Evolutionary conservation across 2,888 invertebrate species (phyloP).

Genomic region (Dicyrtomina minuta): DNA sequence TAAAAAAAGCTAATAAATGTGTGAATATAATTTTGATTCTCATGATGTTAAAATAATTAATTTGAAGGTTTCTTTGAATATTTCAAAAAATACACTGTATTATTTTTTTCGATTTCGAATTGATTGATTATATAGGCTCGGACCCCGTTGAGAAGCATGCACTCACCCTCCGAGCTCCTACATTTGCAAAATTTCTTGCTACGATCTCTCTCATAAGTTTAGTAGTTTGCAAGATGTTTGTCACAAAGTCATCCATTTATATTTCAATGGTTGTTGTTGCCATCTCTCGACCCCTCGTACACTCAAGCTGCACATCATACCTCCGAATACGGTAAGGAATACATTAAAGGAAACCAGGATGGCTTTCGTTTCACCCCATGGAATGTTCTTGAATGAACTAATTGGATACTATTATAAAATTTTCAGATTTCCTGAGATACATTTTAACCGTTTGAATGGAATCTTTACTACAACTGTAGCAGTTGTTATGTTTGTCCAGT

Average conservation of each 20-base stretch:
- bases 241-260: slow-evolving; percentile 51
- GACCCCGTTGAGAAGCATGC: slow-evolving; percentile 37
- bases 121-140: slow-evolving; percentile 22
- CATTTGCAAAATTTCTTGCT: slow-evolving; percentile 40
- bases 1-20: slow-evolving; percentile 39
- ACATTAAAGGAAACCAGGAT: too few species aligned
- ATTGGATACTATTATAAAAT: too few species aligned
- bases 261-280: slow-evolving; percentile 54
- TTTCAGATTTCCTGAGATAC: slow-evolving; percentile 54
- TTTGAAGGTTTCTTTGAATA: not conserved
- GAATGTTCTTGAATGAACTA: not conserved
- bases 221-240: slow-evolving; percentile 48
- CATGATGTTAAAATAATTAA: too few species aligned
- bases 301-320: slow-evolving; percentile 55
- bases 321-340: slow-evolving; percentile 54
- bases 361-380: too few species aligned
- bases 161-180: slow-evolving; percentile 48
- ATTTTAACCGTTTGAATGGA: slow-evolving; percentile 55
- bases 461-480: slow-evolving; percentile 55
- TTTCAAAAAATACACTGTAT: not conserved
- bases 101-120: not conserved
- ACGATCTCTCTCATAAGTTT: slow-evolving; percentile 33
- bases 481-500: slow-evolving; percentile 54
- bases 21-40: slow-evolving; percentile 3
- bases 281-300: slow-evolving; percentile 54